A percentile compares a stretch with the other conserved stretches of the same genome.
Evolutionary conservation across 2,797 vertebrate genomes (phyloP).

Genomic region (Pelobates cultripes): DNA sequence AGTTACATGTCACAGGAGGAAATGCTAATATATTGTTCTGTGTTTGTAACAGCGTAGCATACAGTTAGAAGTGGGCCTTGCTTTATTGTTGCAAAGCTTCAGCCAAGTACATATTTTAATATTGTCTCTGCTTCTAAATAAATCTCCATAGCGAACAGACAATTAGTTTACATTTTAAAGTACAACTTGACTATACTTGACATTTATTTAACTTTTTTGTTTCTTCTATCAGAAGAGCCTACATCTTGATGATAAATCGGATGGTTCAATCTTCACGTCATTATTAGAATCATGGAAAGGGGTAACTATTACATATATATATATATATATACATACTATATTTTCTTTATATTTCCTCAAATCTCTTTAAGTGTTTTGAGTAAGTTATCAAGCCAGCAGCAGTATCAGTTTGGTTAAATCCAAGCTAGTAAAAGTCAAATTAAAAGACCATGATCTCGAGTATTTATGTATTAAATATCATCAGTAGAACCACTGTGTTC

Average conservation of each 20-base stretch:
- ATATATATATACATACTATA: background rate
- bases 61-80: background rate
- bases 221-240: constrained; percentile 65
- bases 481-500: no score
- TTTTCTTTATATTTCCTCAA: no score
- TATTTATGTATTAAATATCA: no score
- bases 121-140: no score
- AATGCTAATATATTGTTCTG: constrained; percentile 7
- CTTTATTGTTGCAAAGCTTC: background rate
- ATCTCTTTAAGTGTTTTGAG: no score
- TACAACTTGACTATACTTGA: no score
- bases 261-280: constrained; percentile 58
- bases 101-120: background rate
- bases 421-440: no score
- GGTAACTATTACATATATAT: constrained; percentile 60
- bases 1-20: constrained; percentile 15
- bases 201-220: background rate
- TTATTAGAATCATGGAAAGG: constrained; percentile 66
- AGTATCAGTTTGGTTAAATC: no score
- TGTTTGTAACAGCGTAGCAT: background rate
- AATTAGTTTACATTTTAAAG: no score
- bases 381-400: no score
- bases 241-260: constrained; percentile 57
- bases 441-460: no score
- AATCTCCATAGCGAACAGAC: no score